Evolutionary conservation across 2,797 vertebrate genomes (phyloP), one percentile per base, ranked within the genome.

Genomic region (Lepus oiostolus): DNA sequence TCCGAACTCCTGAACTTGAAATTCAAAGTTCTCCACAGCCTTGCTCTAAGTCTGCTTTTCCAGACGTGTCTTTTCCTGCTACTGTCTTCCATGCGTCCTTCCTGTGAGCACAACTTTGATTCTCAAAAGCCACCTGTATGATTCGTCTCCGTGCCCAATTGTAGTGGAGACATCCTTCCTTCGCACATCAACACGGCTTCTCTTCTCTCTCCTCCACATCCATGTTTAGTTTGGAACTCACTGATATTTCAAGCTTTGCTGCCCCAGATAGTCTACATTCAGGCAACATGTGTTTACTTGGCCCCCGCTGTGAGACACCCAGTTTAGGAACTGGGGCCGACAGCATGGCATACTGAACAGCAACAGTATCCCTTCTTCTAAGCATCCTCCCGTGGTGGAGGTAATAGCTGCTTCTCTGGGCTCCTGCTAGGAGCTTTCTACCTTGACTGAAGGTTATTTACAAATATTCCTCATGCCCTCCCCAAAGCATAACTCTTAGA

Each of bases 261-360:
- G 50, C 6, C n/a, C 11, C 10, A 32, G 26, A 9, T 35, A 4
- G 22, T 67, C 52, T 12, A 47, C 13, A 74, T 19, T 22, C 35
- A 72, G 74, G 16, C 32, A 14, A n/a, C 1, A 0, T 1, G 2
- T 7, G 28, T 38, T 70, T 70, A 58, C n/a, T 35, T 17, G 47
- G 30, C 47, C 77, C 68, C n/a, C 24, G 32, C 30, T 3, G 3
- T 0, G n/a, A 85, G n/a, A 50, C 19, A 8, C 22, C 22, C 30
- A 0, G 12, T 10, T n/a, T 7, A 21, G 63, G 47, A 11, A n/a
- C 26, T 28, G 67, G 52, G 22, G 35, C 8, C 42, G 8, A 58
- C 0, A 62, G 77, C 10, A 7, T 0, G 2, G 54, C 4, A 2
- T 89, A 10, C 63, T 4, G 3, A 35, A 71, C 1, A n/a, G 26